Base-by-base conservation (phyloP, 2,113 vertebrate genomes). In the Columba livia region DNA sequence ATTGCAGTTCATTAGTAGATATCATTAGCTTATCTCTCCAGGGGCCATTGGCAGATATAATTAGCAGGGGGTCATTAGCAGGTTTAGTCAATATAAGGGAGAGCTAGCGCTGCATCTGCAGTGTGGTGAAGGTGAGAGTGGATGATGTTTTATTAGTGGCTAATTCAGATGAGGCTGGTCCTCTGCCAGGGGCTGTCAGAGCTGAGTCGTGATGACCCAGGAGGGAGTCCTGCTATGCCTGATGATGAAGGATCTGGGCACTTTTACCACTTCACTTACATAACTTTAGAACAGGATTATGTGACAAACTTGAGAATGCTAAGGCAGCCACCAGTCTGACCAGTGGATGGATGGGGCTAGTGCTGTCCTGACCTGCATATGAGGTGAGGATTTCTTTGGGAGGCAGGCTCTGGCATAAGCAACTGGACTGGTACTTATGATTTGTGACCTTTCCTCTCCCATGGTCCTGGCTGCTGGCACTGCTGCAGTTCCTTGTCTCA, bases 51-150 rank as follows among this genome's bases (percentile, higher is more conserved):
- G 61, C 44, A 94, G 72, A 65, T 77, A 89, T 90, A 83, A 79
- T 94, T 96, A 96, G 93, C 32, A 86, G 88, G 60, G 36, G 29
- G 32, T 94, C 90, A 79, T 96, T 96, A 96, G 77, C 77, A 87
- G 47, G 36, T 65, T 89, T 75, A 85, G 87, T 92, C 6, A 0
- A 95, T 95, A 79, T 21, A 16, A 69, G 34, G 44, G 24, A 91
- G 53, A 88, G 67, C 18, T 73, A 48, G 26, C 94, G 62, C 50
- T 11, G 29, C 18, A 70, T 51, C n/a, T 94, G 34, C 25, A 38
- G 31, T 20, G 31, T 72, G 38, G 69, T 40, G 18, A 90, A 69
- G 57, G 51, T 67, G 21, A 71, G 47, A 61, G 57, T 20, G 69
- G 48, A 31, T 34, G 50, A 78, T 91, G 69, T 13, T 88, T 96